Conservation (phyloP, 2,797 vertebrate genomes). For the Hirundo rustica region DNA sequence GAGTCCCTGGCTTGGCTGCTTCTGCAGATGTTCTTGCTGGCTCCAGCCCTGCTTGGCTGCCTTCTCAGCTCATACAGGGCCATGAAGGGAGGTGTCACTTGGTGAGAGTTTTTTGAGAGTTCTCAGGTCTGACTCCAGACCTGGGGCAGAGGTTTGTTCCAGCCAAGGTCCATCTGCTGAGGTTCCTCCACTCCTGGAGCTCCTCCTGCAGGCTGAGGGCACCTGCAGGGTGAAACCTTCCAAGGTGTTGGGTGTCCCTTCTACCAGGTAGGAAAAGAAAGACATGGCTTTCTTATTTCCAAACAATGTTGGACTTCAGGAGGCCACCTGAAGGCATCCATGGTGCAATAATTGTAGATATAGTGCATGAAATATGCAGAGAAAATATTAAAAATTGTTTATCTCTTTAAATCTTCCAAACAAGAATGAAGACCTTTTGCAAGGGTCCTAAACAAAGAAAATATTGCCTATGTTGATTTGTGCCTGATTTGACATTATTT, state of each 20-base stretch:
- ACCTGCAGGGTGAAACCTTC: neutral
- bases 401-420: neutral
- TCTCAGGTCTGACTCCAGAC: neutral
- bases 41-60: neutral
- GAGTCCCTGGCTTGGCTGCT: neutral
- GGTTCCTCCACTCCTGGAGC: neutral
- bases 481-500: neutral
- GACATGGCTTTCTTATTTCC: fast-evolving
- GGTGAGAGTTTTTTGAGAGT: neutral
- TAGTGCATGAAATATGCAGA: neutral
- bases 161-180: neutral
- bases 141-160: neutral
- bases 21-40: neutral
- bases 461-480: neutral
- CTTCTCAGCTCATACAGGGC: neutral
- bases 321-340: neutral
- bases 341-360: neutral
- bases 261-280: neutral
- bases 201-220: neutral
- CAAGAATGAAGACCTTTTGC: neutral
- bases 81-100: neutral
- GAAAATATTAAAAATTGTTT: neutral
- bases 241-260: too few relatives aligned
- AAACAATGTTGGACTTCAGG: too few relatives aligned
- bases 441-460: neutral